Percentiles rank a stretch among this genome's conserved stretches.
These are phyloP conservation scores for Pteropus alecto DNA, from an alignment of 2,113 vertebrate species.

Conservation along the genomic window DNA sequence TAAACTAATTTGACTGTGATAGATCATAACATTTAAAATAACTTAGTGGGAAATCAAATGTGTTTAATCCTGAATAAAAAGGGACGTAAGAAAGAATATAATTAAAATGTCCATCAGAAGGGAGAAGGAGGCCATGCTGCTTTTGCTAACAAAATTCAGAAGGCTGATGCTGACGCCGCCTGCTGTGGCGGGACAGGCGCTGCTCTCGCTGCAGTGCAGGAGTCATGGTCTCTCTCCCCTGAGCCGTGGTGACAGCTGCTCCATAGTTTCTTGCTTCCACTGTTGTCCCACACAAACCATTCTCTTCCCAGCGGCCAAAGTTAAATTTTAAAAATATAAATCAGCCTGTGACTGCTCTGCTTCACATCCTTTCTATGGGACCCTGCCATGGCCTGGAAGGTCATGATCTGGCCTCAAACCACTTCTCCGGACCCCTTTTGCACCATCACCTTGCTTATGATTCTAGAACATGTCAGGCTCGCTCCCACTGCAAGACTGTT, in stretches of 20 bases:
- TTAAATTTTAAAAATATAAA: neutral
- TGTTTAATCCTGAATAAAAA: slow-evolving; percentile 16
- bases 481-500: neutral
- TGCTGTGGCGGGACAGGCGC: neutral
- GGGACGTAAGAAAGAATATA: neutral
- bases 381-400: neutral
- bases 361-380: neutral
- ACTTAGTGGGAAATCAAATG: neutral
- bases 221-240: neutral
- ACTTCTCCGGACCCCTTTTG: neutral
- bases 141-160: neutral
- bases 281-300: neutral
- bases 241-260: neutral
- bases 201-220: fast-evolving
- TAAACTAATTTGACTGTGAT: neutral
- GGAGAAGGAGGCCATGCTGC: neutral
- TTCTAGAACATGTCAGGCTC: neutral
- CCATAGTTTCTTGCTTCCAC: neutral
- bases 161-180: neutral
- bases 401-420: neutral
- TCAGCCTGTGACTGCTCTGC: neutral
- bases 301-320: neutral
- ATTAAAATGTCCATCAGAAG: neutral
- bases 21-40: neutral
- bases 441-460: neutral